Base-by-base conservation (phyloP, 2,797 vertebrate genomes). In the Acrocephalus scirpaceus region DNA sequence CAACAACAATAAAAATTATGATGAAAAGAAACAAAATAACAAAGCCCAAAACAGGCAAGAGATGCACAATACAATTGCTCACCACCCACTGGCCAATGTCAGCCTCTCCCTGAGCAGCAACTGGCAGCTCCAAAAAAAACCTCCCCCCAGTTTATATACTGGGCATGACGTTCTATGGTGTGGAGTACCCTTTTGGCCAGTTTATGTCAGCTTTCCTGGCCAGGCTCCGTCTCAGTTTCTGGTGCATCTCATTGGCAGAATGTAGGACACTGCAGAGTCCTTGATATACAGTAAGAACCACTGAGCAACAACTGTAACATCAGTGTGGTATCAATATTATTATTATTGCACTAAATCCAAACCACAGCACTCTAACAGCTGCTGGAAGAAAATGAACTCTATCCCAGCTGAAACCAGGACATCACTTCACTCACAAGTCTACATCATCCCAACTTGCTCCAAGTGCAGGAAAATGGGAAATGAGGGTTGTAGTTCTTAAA, bases 381-480 rank as follows among this genome's bases (percentile, higher is more conserved):
- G 25, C 16, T 40, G 20, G 60, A 80, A 40, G 29, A 53, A 53
- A 53, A 45, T 13, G 0, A 66, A 26, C 14, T 80, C 45, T 30
- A 10, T 25, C 9, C 11, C n/a, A 66, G 45, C 8, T 18, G n/a
- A 53, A 80, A 56, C 11, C 14, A 47, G 5, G 8, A 30, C 23
- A 65, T 51, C 26, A 50, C 15, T 77, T 15, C 53, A 34, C 7
- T 73, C 29, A 12, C 17, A 38, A 25, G 2, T 44, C 9, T 58
- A 16, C 19, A 3, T 60, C 1, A 8, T 34, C 11, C 29, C 26
- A 16, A 14, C 7, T 80, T 4, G 0, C 6, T 18, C 20, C 4
- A 3, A 9, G n/a, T 73, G 16, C 29, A 51, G 13, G 15, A 9
- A 4, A 4, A 30, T 36, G 32, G 8, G 7, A 9, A 76, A 40